These are phyloP conservation scores for Lasioglossum oenotherae DNA, from an alignment of 2,888 invertebrate species.

Conservation along the genomic window DNA sequence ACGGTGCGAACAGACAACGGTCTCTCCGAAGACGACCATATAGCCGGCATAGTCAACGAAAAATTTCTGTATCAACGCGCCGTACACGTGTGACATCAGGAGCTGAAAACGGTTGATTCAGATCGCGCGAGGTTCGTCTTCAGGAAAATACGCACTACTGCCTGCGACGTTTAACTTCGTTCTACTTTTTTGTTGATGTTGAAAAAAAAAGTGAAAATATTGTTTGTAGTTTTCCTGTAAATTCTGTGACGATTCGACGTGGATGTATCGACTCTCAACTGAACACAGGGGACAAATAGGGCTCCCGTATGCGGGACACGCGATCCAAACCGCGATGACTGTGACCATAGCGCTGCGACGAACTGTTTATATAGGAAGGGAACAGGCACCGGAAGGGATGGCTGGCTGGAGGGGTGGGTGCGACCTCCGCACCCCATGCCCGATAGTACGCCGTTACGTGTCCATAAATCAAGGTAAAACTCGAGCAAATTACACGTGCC, in stretches of 20 bases:
- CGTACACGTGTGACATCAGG: neutral
- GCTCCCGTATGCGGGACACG: constrained; percentile 77
- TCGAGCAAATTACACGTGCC: constrained; percentile 55
- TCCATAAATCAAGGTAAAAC: constrained; percentile 68
- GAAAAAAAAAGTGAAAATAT: neutral
- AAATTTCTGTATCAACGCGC: neutral
- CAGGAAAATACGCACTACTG: neutral
- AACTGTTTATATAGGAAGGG: constrained; percentile 75
- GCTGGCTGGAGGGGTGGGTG: constrained; percentile 61
- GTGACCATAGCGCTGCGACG: constrained; percentile 80
- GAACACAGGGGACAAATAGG: constrained; percentile 70
- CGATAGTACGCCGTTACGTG: constrained; percentile 67
- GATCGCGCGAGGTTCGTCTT: neutral
- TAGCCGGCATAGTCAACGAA: constrained; percentile 82
- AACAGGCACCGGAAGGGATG: constrained; percentile 73
- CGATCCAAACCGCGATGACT: constrained; percentile 80
- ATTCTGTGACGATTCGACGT: constrained; percentile 8
- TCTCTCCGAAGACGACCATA: constrained; percentile 87
- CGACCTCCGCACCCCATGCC: constrained; percentile 70
- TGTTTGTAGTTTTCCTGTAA: neutral
- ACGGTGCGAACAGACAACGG: constrained; percentile 86
- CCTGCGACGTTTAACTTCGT: neutral
- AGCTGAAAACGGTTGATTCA: neutral
- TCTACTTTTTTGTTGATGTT: neutral
- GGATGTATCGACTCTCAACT: constrained; percentile 75